These are phyloP conservation scores for Furnarius figulus DNA, from an alignment of 2,113 vertebrate genomes.

Conservation along the genomic window DNA sequence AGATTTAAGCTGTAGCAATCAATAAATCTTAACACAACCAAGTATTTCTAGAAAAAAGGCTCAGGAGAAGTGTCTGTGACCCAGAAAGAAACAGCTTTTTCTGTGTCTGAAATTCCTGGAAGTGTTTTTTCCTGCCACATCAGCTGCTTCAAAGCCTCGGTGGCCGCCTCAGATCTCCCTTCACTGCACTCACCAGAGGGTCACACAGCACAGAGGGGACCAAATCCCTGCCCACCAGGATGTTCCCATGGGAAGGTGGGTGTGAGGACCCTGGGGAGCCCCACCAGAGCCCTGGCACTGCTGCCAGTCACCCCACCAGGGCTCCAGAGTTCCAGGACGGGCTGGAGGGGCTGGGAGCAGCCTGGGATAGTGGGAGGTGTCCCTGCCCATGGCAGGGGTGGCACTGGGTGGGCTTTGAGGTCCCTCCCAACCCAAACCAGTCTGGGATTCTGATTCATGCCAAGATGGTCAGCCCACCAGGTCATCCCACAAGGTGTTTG, in stretches of 20 bases:
- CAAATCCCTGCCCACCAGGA: not conserved
- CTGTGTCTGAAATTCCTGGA: not conserved
- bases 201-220: not conserved
- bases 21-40: not conserved
- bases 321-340: not conserved
- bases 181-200: not conserved
- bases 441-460: not conserved
- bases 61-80: not conserved
- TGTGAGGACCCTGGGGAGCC: not conserved
- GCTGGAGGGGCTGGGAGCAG: not conserved
- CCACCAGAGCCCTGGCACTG: not conserved
- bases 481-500: not conserved
- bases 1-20: not conserved
- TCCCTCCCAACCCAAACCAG: not conserved
- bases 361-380: not conserved
- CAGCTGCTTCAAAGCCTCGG: not conserved
- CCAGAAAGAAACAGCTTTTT: not conserved
- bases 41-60: not conserved
- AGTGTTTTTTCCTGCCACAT: not conserved
- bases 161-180: not conserved
- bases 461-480: rapidly evolving
- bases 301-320: rapidly evolving
- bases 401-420: rapidly evolving
- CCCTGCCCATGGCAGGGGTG: not conserved
- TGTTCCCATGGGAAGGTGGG: not conserved